These are phyloP conservation scores for Parus major DNA, from an alignment of 2,113 vertebrate species.

Conservation along the genomic window DNA sequence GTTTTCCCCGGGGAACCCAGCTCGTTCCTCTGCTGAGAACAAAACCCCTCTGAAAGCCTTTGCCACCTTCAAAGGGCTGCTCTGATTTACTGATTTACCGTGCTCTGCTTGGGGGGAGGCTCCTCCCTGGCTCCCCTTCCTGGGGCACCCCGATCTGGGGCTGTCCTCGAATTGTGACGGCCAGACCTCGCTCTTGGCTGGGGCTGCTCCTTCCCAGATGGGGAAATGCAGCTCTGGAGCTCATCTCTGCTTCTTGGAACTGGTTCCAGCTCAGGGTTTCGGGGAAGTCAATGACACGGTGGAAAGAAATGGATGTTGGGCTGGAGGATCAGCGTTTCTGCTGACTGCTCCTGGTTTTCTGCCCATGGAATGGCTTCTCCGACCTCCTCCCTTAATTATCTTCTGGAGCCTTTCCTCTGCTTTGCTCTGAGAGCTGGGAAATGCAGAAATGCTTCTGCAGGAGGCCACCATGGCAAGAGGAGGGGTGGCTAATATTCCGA, in stretches of 20 bases:
- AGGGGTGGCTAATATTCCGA: neutral
- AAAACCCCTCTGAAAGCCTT: neutral
- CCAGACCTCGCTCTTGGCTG: neutral
- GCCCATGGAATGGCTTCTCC: neutral
- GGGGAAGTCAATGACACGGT: neutral
- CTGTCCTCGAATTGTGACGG: neutral
- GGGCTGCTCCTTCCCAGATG: neutral
- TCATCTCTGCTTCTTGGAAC: neutral
- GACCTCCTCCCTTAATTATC: too few species aligned
- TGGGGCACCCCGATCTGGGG: neutral
- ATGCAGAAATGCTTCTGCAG: neutral
- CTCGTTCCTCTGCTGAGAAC: neutral
- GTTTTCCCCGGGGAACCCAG: neutral
- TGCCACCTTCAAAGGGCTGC: neutral
- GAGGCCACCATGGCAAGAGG: neutral
- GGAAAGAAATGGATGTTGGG: neutral
- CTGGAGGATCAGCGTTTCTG: neutral
- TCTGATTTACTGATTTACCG: neutral
- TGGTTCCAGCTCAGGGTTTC: neutral
- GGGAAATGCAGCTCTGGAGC: neutral
- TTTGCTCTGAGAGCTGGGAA: neutral
- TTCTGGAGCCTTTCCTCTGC: too few species aligned
- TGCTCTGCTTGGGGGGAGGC: neutral
- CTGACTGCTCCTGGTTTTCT: neutral
- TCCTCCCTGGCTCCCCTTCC: neutral